Base-by-base conservation (phyloP, 2,888 invertebrate species). In the Allacma fusca region DNA sequence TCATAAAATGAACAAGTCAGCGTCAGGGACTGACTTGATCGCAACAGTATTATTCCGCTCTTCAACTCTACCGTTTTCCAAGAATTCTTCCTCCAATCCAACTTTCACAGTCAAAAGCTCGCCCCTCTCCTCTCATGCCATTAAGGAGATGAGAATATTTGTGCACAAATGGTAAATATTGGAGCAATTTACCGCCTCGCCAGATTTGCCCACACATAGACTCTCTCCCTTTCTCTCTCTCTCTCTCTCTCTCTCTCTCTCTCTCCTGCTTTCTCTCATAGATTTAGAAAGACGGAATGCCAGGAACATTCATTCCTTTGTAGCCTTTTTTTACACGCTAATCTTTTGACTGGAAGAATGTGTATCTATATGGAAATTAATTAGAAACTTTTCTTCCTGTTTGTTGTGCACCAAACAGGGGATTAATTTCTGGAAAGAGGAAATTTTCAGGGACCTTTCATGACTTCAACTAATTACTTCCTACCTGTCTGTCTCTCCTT, bases 1-100 rank as follows among this genome's bases (percentile, higher is more conserved):
- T 7, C 26, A 24, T 64, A 64, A 64, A 64, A 24, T 64, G 64
- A 64, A 24, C 64, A 64, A 24, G 62, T n/a, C 13, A 64, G 16
- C 21, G 62, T 24, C 4, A 64, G 26, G 12, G 34, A 34, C 5
- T 24, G 26, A 24, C 24, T 21, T 13, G 16, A 24, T n/a, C 4
- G 7, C 24, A 62, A 62, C n/a, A n/a, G n/a, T n/a, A 62, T 21
- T 1, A 24, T 21, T 62, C 62, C 62, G 23, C 12, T 24, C 24
- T 62, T 62, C 62, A 62, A 62, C 64, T 26, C 13, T 24, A 64
- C 24, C 23, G 1, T 24, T 13, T 23, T 64, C 26, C 24, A 19
- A 28, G 64, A 62, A n/a, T 62, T 21, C 4, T 62, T 64, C 28
- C 24, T 26, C 64, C 16, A 64, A 23, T 23, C 13, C 64, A 64